Conservation (phyloP, 1,140 invertebrate genomes). For the Drosophila pallidifrons region DNA sequence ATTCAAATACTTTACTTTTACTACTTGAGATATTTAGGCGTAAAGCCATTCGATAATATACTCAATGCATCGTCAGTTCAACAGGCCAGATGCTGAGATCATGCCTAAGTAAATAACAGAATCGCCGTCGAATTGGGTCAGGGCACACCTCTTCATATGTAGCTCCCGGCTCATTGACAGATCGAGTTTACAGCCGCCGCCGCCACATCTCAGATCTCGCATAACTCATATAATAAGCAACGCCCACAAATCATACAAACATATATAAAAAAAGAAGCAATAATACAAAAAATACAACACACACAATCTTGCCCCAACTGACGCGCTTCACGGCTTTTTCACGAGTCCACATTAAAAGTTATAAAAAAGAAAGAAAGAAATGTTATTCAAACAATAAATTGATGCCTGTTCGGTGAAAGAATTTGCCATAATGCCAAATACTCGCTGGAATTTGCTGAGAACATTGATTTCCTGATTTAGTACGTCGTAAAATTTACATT, state of each 20-base stretch:
- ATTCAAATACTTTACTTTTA: constrained; percentile 30
- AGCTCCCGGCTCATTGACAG: constrained; percentile 59
- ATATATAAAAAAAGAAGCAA: too few relatives aligned
- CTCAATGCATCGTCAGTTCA: constrained; percentile 56
- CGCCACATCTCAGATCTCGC: constrained; percentile 49
- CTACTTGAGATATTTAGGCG: constrained; percentile 18
- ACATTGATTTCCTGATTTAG: background rate
- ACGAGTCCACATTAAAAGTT: constrained; percentile 56
- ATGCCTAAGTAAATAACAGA: constrained; percentile 68
- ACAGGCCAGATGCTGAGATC: constrained; percentile 54
- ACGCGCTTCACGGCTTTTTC: constrained; percentile 56
- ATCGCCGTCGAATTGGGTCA: constrained; percentile 58
- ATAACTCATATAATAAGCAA: constrained; percentile 71
- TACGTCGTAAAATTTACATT: too few relatives aligned
- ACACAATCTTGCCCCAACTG: constrained; percentile 34
- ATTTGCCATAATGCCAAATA: constrained; percentile 34
- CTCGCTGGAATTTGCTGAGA: background rate
- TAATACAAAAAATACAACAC: constrained; percentile 11
- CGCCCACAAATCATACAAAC: constrained; percentile 54
- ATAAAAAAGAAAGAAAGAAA: constrained; percentile 42
- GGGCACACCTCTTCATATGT: constrained; percentile 71
- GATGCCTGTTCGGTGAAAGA: constrained; percentile 12
- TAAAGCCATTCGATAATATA: constrained; percentile 33
- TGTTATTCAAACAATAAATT: constrained; percentile 59
- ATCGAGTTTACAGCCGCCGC: constrained; percentile 39